Evolutionary conservation across 64 coral and sea anemone species (phyloP).

Genomic region (Stichodactyla mertensii): DNA sequence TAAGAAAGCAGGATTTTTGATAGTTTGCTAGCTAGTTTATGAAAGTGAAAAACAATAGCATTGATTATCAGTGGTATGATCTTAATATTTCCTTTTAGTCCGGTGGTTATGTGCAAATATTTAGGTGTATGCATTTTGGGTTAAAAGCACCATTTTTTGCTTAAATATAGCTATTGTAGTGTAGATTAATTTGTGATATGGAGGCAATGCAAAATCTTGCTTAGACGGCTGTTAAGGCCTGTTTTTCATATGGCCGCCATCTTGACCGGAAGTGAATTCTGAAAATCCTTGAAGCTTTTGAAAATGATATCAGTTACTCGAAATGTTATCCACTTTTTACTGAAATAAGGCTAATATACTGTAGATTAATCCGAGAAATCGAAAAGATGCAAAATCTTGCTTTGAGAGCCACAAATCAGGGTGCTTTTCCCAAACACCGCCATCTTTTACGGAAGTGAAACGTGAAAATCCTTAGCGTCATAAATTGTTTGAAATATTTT

Average conservation of each 20-base stretch:
- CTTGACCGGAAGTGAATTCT: not conserved
- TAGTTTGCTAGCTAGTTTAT: no score
- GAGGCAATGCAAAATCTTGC: not conserved
- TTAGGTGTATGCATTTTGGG: not conserved
- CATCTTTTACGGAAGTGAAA: not conserved
- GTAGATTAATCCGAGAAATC: not conserved
- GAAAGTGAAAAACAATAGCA: no score
- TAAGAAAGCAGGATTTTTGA: no score
- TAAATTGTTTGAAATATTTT: no score
- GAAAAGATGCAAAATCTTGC: not conserved
- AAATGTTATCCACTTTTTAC: not conserved
- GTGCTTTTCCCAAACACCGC: not conserved
- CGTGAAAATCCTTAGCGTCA: no score
- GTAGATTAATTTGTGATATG: not conserved
- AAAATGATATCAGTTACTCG: not conserved
- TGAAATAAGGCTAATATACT: not conserved
- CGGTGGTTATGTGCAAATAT: no score
- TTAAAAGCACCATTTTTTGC: not conserved
- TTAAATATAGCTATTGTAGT: not conserved
- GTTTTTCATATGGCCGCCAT: not conserved
- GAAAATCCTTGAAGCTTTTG: not conserved
- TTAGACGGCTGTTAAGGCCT: not conserved
- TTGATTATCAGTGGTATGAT: no score
- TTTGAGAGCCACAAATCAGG: not conserved
- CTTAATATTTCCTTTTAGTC: no score